Base-by-base conservation (phyloP, 2,113 vertebrate species). In the Ictidomys tridecemlineatus region DNA sequence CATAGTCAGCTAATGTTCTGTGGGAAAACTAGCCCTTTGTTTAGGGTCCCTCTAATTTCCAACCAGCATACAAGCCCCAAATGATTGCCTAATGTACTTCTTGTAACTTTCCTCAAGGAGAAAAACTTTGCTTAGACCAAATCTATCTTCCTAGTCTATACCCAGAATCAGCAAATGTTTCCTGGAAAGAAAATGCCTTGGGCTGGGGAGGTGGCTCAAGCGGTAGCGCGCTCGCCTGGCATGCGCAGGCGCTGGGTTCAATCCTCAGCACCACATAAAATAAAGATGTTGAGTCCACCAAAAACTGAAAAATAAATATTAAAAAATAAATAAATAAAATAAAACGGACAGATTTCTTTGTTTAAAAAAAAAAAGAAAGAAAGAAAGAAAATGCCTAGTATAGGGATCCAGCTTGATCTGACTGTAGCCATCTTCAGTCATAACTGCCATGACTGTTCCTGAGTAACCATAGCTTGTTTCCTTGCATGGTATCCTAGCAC, bases 91-190 rank as follows among this genome's bases (percentile, higher is more conserved):
- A 72, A 95, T 77, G 22, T 14, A 94, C 67, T 90, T 72, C 61
- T 79, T 87, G 4, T 69, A 85, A 83, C 80, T 80, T 94, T 90
- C 37, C 77, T 93, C 84, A 83, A 93, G 80, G 61, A 90, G 45
- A 80, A 72, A 79, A 89, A 26, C 84, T 97, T 95, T 92, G 45
- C 37, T 67, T 92, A 67, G 67, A 85, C 34, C 17, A 88, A 90
- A 42, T 28, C 18, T 87, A 74, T 13, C 82, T 69, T 30, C 78
- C 45, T 73, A 87, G 34, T 16, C 82, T 91, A 8, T 88, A 16
- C 39, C 39, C 48, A 79, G 78, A 92, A 73, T 65, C 26, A 45
- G 30, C 74, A 93, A 70, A 84, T 70, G 45, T 78, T 63, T 42
- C 34, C 79, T 69, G 18, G 42, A 92, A 84, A 93, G 42, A 65